phyloP scores from a whole-genome alignment of 2,888 invertebrate genomes.

The Saturnia pavonia region DNA sequence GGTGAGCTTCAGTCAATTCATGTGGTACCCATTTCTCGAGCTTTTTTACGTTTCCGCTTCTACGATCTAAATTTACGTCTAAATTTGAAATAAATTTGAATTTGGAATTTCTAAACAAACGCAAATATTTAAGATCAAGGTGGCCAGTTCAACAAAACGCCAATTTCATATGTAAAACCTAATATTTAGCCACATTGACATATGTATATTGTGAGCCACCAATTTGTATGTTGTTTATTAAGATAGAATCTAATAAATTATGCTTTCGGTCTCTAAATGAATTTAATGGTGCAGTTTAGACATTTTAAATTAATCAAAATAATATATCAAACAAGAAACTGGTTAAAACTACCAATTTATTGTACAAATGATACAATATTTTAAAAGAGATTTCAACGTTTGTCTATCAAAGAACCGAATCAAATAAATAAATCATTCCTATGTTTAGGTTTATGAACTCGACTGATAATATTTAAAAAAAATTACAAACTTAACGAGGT shows the following conservation, averaged over 20 bases:
- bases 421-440: background rate
- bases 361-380: background rate
- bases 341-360: background rate
- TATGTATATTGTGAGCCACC: background rate
- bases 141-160: no score
- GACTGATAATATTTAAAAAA: background rate
- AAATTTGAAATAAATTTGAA: no score
- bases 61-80: no score
- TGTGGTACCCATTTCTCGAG: no score
- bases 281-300: background rate
- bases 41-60: no score
- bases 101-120: no score
- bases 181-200: no score
- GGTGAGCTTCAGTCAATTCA: no score
- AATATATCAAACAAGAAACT: background rate
- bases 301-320: background rate
- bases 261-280: background rate
- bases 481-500: background rate
- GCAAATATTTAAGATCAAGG: no score
- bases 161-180: background rate
- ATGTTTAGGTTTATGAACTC: background rate
- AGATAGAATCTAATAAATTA: background rate
- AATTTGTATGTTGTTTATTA: background rate
- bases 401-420: background rate
- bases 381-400: background rate